Conservation (phyloP, 2,888 invertebrate genomes). For the Spatulosminthurus flaviceps region DNA sequence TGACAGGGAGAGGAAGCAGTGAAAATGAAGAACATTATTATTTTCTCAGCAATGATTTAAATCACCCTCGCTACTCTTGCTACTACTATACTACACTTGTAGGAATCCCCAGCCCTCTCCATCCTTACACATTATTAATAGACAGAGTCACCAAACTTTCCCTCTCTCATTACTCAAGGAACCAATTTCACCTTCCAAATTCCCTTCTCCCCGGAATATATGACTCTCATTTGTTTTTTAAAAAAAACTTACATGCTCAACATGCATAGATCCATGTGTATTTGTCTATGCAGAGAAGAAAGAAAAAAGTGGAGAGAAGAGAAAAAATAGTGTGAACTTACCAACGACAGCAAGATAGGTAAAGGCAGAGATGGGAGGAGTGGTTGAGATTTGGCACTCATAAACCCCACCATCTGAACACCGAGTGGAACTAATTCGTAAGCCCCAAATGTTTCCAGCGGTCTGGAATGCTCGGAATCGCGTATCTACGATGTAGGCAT, state of each 20-base stretch:
- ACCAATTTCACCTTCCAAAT: conserved; percentile 20
- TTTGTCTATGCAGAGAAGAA: too few species aligned
- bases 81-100: too few species aligned
- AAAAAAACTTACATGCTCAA: too few species aligned
- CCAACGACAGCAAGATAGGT: conserved; percentile 63
- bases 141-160: neutral
- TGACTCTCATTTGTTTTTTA: neutral
- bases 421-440: conserved; percentile 61
- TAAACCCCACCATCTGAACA: conserved; percentile 61
- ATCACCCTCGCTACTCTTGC: too few species aligned
- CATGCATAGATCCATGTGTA: too few species aligned
- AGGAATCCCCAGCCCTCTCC: too few species aligned
- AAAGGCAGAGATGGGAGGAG: conserved; percentile 63
- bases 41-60: too few species aligned
- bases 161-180: neutral
- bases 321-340: conserved; percentile 48
- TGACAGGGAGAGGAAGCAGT: too few species aligned
- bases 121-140: neutral
- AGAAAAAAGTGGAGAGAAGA: too few species aligned
- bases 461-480: conserved; percentile 62
- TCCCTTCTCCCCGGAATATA: neutral
- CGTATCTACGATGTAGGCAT: conserved; percentile 61
- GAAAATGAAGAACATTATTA: too few species aligned
- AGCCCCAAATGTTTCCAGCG: conserved; percentile 61
- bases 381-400: conserved; percentile 63